These are phyloP conservation scores for Chauna torquata DNA, from an alignment of 2,113 vertebrate genomes.

Conservation along the genomic window DNA sequence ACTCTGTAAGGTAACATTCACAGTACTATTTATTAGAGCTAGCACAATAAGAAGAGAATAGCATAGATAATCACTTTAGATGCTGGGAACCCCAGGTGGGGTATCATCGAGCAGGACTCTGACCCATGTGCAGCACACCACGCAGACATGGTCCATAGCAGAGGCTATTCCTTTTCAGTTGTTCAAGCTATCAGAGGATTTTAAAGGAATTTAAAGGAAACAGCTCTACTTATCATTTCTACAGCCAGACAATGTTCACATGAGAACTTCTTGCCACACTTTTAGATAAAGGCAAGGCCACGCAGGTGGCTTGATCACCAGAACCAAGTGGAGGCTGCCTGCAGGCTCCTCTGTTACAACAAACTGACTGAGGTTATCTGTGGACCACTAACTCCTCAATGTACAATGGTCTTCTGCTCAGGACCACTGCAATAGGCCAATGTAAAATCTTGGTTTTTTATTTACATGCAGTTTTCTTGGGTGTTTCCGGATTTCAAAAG, in stretches of 20 bases:
- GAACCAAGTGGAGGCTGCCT: background rate
- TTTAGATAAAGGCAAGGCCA: background rate
- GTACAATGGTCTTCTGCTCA: background rate
- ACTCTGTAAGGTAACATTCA: background rate
- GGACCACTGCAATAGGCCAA: accelerated
- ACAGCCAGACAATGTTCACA: background rate
- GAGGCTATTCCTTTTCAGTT: background rate
- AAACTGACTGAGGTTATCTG: background rate
- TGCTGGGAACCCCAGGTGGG: background rate
- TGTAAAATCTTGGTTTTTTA: background rate
- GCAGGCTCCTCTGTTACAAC: background rate
- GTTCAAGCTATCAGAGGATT: background rate
- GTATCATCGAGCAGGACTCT: background rate
- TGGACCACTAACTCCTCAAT: background rate
- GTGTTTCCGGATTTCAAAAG: background rate
- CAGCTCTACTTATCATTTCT: background rate
- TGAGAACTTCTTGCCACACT: background rate
- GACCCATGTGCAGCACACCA: accelerated
- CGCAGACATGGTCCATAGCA: background rate
- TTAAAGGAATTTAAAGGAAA: background rate
- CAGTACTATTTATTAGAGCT: background rate
- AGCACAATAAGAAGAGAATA: background rate
- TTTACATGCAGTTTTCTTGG: background rate
- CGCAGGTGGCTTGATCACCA: accelerated
- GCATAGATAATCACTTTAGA: background rate